phyloP scores from a whole-genome alignment of 2,113 vertebrate species.

The Dicrurus megarhynchus region DNA sequence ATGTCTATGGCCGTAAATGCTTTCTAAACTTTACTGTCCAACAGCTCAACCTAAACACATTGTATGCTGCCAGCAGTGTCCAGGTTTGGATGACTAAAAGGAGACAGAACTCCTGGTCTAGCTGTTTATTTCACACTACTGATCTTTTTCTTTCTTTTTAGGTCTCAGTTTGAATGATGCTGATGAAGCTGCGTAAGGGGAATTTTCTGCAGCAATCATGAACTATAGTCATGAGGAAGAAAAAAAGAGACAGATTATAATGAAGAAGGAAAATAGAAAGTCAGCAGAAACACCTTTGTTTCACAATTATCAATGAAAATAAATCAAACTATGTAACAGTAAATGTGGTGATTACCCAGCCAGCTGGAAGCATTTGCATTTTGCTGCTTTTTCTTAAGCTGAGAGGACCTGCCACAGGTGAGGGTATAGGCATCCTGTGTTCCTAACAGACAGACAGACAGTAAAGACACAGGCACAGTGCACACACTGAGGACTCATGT shows the following conservation, averaged over 20 bases:
- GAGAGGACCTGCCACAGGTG: slow-evolving; percentile 73
- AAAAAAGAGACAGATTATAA: not conserved
- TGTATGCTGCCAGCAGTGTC: not conserved
- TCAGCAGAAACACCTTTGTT: not conserved
- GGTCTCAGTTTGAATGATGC: not conserved
- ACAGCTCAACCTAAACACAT: not conserved
- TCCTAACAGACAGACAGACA: slow-evolving; percentile 71
- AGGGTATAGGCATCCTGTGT: slow-evolving; percentile 75
- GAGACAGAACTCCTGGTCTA: not conserved
- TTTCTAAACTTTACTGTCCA: not conserved
- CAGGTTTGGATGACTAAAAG: not conserved
- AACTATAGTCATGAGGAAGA: not conserved
- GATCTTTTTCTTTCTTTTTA: not conserved
- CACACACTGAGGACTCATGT: not conserved
- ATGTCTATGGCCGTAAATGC: not conserved
- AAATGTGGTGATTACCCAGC: slow-evolving; percentile 72
- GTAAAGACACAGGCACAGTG: slow-evolving; percentile 5
- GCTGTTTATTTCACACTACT: not conserved
- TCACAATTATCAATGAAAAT: not conserved
- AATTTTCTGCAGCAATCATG: not conserved
- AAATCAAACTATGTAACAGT: slow-evolving; percentile 1
- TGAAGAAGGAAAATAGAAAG: not conserved
- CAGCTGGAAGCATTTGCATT: slow-evolving; percentile 70
- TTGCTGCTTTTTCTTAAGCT: slow-evolving; percentile 70
- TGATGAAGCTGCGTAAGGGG: not conserved